Conservation (phyloP, 2,797 vertebrate genomes). For the Botia almorhae region DNA sequence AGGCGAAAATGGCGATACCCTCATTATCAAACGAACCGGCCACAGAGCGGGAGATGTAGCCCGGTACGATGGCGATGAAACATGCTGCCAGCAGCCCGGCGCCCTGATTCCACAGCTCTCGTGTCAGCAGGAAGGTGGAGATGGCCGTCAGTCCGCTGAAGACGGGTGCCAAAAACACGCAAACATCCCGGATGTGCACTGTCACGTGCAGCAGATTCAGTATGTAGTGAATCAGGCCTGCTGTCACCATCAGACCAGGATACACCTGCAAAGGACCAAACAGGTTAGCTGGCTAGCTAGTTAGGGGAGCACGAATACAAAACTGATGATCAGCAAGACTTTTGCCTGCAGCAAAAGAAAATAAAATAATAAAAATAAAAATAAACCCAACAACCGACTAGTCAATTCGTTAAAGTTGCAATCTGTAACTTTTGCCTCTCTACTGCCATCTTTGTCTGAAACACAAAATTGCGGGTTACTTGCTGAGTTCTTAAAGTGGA, state of each 20-base stretch:
- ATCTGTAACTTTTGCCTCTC: too few species aligned
- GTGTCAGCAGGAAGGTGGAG: constrained; percentile 95
- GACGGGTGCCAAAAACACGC: constrained; percentile 94
- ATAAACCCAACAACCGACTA: too few species aligned
- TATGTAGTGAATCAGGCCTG: constrained; percentile 96
- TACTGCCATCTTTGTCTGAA: too few species aligned
- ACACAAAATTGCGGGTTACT: too few species aligned
- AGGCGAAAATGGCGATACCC: constrained; percentile 98
- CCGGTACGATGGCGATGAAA: constrained; percentile 97
- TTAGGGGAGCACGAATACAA: neutral
- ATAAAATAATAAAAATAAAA: too few species aligned
- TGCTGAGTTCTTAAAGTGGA: too few species aligned
- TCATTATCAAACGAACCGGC: constrained; percentile 98
- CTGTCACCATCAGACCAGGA: constrained; percentile 96
- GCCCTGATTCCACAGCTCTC: constrained; percentile 97
- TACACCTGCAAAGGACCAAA: constrained; percentile 68
- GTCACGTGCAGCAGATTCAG: constrained; percentile 96
- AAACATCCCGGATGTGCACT: constrained; percentile 97
- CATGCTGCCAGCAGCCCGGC: constrained; percentile 96
- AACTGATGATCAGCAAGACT: neutral
- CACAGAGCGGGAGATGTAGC: constrained; percentile 97
- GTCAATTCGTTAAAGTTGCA: too few species aligned
- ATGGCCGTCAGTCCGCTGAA: constrained; percentile 97
- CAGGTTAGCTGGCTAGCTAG: neutral
- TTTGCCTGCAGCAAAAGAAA: neutral